These are phyloP conservation scores for Agrotis exclamationis DNA, from an alignment of 2,888 invertebrate genomes.

Conservation along the genomic window DNA sequence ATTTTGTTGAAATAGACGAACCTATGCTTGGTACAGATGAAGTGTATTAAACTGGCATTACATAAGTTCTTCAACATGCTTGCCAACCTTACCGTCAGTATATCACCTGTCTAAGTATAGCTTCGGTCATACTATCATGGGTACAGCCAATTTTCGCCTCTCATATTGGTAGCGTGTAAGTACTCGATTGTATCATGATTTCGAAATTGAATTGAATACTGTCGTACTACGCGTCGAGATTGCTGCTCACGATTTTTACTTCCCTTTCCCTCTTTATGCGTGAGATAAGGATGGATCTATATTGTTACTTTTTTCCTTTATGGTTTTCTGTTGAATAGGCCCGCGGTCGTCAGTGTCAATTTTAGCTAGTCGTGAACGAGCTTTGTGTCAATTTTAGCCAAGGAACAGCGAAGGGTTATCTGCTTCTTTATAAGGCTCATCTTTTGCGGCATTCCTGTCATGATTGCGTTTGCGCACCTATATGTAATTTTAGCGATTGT, in stretches of 20 bases:
- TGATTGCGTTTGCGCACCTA: constrained; percentile 80
- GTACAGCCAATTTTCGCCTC: constrained; percentile 86
- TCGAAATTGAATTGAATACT: constrained; percentile 87
- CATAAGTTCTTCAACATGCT: constrained; percentile 6
- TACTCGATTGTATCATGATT: constrained; percentile 84
- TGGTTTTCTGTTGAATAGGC: constrained; percentile 44
- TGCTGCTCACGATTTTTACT: constrained; percentile 51
- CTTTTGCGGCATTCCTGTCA: constrained; percentile 80
- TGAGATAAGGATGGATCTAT: constrained; percentile 58
- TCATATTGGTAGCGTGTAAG: constrained; percentile 88
- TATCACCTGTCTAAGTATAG: constrained; percentile 78
- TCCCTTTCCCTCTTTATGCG: constrained; percentile 61
- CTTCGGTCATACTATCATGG: constrained; percentile 78
- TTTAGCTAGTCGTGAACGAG: constrained; percentile 74
- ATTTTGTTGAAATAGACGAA: not conserved
- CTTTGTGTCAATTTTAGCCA: constrained; percentile 82
- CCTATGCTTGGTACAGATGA: not conserved
- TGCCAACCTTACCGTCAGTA: constrained; percentile 55
- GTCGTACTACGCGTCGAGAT: constrained; percentile 70
- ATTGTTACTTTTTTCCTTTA: constrained; percentile 52
- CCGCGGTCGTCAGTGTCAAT: constrained; percentile 78
- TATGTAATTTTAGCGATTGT: constrained; percentile 79
- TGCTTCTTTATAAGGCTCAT: constrained; percentile 70
- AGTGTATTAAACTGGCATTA: not conserved
- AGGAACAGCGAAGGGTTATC: constrained; percentile 69